Evolutionary conservation across 2,888 invertebrate species (phyloP), one percentile per base, ranked within the genome.

Genomic region (Morpho helenor): DNA sequence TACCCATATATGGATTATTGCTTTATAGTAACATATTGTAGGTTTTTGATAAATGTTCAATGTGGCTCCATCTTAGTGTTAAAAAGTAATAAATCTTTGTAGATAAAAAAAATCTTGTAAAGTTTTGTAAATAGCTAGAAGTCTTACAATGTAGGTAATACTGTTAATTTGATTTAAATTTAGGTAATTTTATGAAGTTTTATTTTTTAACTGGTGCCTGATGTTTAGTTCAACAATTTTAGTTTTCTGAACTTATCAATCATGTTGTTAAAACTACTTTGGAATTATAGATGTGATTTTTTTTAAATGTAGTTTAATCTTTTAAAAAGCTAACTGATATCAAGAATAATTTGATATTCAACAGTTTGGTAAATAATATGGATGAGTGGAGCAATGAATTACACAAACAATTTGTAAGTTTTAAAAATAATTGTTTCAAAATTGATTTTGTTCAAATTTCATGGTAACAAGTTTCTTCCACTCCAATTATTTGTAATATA

Each of bases 401-500:
- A 23, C 44, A 39, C 44, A 39, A 46, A 52, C 9, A 46, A 22
- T 46, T 41, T 53, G 41, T 47, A 53, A 46, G 76, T 74, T 68
- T 74, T 80, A 84, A 79, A 84, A 83, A 87, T 84, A 85, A 85
- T 77, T 76, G 72, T 74, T 73, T 69, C 77, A 76, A 77, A 59
- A 60, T 44, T 52, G 48, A 31, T 56, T 55, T 50, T 43, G 9
- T 10, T 49, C 1, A 5, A 31, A 43, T 43, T n/a, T 39, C 47
- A 23, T 41, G 49, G 41, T 54, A 42, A 55, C 49, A 52, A 45
- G 42, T 57, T 59, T 59, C 47, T 49, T 56, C 49, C 52, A 59
- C 48, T 56, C 49, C 53, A 58, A 73, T 70, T 85, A 73, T 70
- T 85, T 90, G 86, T 88, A 88, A 80, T 80, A 85, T 87, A 87